Base-by-base conservation (phyloP, 1,140 invertebrate species). In the Portunus trituberculatus region DNA sequence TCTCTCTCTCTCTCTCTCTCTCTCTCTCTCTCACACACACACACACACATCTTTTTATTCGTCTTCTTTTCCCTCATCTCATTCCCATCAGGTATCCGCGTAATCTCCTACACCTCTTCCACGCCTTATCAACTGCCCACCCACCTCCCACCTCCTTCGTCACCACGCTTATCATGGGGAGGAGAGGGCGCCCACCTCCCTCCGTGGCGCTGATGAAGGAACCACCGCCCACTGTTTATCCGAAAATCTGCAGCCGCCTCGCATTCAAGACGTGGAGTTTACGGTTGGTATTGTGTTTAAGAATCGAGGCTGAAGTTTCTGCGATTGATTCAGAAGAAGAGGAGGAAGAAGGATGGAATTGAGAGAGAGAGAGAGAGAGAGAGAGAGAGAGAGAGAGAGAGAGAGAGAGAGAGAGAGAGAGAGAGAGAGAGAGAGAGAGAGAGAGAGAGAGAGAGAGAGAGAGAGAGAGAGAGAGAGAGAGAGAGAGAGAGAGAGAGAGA, bases 281-380 rank as follows among this genome's bases (percentile, higher is more conserved):
- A 1, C 16, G 52, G 3, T 20, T 59, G 2, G 0, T 59, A 59
- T 59, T 59, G 52, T 59, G 52, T 76, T 76, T 76, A 76, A 1
- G 67, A 20, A 76, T n/a, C 20, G 16, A n/a, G 52, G 10, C 20
- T 12, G 52, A 59, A 59, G 52, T 20, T 59, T 20, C 52, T 59
- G 52, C 8, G 52, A 59, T 59, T 59, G 20, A 20, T 10, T 59
- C 52, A 59, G 52, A 16, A 20, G 39, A 10, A 20, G 52, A 20
- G 52, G 52, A 20, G 52, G 52, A 59, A 20, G 52, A 20, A 20
- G 52, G 52, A 59, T 0, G 52, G 20, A 20, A 59, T 10, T 59
- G 83, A 28, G 83, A 84, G n/a, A 28, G 83, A 82, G 76, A 76
- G 59, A 76, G 82, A 84, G 82, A 25, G 59, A 76, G 59, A 76